phyloP scores from a whole-genome alignment of 2,797 vertebrate genomes.

The Anabas testudineus region DNA sequence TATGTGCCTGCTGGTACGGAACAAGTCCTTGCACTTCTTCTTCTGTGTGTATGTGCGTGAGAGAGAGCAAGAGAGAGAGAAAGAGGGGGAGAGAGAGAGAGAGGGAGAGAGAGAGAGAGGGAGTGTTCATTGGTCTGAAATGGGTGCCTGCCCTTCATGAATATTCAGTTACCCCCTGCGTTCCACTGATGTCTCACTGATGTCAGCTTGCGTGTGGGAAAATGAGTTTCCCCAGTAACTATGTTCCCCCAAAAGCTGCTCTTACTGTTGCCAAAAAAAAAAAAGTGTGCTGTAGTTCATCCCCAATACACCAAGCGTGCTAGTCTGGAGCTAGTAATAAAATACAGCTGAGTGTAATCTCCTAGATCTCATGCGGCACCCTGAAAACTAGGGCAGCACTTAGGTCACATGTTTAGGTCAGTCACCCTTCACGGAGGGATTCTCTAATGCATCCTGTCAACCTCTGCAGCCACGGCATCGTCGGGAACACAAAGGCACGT shows the following conservation, averaged over 20 bases:
- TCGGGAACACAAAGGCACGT: slow-evolving; percentile 53
- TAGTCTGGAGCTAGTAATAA: slow-evolving; percentile 42
- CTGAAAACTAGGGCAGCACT: slow-evolving; percentile 78
- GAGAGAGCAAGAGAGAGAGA: not conserved
- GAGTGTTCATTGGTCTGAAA: slow-evolving; percentile 78
- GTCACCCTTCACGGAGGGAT: slow-evolving; percentile 76
- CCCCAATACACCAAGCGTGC: slow-evolving; percentile 31
- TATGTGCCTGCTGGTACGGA: slow-evolving; percentile 81
- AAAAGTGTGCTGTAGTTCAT: slow-evolving; percentile 34
- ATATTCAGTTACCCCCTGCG: slow-evolving; percentile 77
- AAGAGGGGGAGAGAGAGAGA: slow-evolving; percentile 5
- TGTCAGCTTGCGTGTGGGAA: slow-evolving; percentile 81
- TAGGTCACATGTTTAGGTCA: slow-evolving; percentile 83
- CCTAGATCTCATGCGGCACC: slow-evolving; percentile 75
- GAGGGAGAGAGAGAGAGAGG: slow-evolving; percentile 21
- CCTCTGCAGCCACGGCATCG: slow-evolving; percentile 54
- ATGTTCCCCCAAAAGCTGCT: slow-evolving; percentile 63
- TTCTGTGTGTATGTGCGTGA: slow-evolving; percentile 33
- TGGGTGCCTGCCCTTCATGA: slow-evolving; percentile 83
- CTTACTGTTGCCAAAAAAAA: slow-evolving; percentile 57
- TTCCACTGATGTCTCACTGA: slow-evolving; percentile 77
- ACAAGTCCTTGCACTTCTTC: slow-evolving; percentile 78
- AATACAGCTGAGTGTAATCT: slow-evolving; percentile 63
- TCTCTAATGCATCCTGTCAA: slow-evolving; percentile 80
- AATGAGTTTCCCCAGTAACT: slow-evolving; percentile 75